Evolutionary conservation across 2,797 vertebrate genomes (phyloP).

Genomic region (Paguma larvata): DNA sequence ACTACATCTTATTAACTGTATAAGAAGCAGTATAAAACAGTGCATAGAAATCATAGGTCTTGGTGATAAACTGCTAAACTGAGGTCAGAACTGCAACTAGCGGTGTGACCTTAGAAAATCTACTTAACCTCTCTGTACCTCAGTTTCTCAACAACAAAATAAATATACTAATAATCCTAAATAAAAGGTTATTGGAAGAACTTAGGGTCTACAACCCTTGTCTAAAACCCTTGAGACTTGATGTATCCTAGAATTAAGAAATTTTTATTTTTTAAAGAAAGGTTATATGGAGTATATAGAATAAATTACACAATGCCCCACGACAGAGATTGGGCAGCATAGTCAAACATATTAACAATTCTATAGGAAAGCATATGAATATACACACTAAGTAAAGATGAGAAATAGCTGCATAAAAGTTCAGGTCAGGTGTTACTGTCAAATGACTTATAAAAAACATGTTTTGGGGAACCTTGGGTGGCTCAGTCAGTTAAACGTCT

Average conservation of each 20-base stretch:
- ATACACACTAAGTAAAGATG: neutral
- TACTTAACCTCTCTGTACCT: neutral
- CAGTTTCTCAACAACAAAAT: neutral
- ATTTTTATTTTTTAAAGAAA: neutral
- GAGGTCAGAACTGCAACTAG: neutral
- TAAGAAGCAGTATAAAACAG: neutral
- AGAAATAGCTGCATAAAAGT: neutral
- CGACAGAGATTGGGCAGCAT: neutral
- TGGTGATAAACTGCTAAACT: neutral
- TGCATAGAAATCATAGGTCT: neutral
- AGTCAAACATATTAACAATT: neutral
- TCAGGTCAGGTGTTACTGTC: neutral
- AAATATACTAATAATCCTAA: neutral
- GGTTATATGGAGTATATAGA: neutral
- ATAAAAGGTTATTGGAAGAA: neutral
- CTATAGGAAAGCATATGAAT: neutral
- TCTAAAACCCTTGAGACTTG: neutral
- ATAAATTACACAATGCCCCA: neutral
- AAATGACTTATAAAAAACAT: neutral
- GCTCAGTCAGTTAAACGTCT: no score
- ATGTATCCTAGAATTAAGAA: neutral
- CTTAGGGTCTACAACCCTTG: neutral
- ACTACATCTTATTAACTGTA: neutral
- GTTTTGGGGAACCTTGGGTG: neutral
- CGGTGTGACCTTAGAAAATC: neutral